Base-by-base conservation (phyloP, 2,797 vertebrate genomes). In the Macroramphosus scolopax region DNA sequence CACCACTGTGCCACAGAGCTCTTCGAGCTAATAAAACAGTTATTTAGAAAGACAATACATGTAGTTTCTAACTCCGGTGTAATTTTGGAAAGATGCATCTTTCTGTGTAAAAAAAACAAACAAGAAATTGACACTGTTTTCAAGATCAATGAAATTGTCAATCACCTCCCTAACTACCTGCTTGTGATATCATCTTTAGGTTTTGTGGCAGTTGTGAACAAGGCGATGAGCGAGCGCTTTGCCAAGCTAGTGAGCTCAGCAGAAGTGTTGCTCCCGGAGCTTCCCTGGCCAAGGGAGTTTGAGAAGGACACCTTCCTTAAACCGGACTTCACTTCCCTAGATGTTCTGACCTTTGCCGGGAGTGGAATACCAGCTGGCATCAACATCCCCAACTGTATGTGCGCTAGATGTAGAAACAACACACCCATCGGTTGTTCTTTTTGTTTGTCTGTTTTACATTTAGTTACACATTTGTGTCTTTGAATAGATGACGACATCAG, bases 351-450 rank as follows among this genome's bases (percentile, higher is more conserved):
- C 17, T 97, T 95, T 0, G 93, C 93, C 0, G 94, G 94, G 12
- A 96, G 94, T 0, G 94, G 94, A 48, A 96, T 97, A 32, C 94
- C 94, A 5, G 93, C 94, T 0, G 94, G 94, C 53, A 97, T 97
- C 81, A 97, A 95, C 82, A 97, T 97, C 78, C 94, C 94, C 25
- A 97, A 96, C 84, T 97, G 94, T 95, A 75, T 57, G 92, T 63
- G 11, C 2, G 0, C 41, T 3, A 1, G 8, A 40, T n/a, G 2
- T 15, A 3, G 14, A 2, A 5, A 2, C 0, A 1, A 6, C 6
- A 26, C 6, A 2, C 20, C 3, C 20, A 22, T 22, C 20, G 6
- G 6, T 3, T 22, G 5, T 36, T 38, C 11, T 17, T 2, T 16
- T 18, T 2, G 3, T 25, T 49, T 12, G 9, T 6, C 20, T 25